A percentile compares a stretch with the other conserved stretches of the same genome.
phyloP scores from a whole-genome alignment of 2,113 vertebrate genomes.

The Edolisoma coerulescens region DNA sequence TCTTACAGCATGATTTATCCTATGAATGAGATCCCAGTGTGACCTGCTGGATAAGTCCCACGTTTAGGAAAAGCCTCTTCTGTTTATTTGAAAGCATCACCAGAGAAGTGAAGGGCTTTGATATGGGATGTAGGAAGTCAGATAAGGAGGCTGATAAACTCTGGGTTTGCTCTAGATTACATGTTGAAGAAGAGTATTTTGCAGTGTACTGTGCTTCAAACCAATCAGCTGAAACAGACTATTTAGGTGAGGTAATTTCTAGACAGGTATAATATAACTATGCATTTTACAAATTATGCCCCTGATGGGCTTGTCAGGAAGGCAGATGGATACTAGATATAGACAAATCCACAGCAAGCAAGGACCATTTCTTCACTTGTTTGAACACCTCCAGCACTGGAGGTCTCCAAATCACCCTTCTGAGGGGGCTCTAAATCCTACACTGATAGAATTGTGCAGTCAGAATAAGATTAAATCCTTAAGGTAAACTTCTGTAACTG shows the following conservation, averaged over 20 bases:
- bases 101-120: background rate
- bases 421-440: background rate
- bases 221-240: background rate
- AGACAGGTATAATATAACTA: background rate
- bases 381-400: background rate
- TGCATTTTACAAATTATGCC: background rate
- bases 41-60: background rate
- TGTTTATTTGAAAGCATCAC: background rate
- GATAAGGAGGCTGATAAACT: background rate
- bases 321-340: background rate
- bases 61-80: background rate
- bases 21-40: background rate
- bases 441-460: background rate
- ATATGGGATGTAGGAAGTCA: background rate
- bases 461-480: background rate
- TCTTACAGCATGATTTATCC: background rate
- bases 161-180: background rate
- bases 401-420: background rate
- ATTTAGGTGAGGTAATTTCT: background rate
- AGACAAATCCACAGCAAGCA: background rate
- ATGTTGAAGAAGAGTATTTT: background rate
- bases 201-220: background rate
- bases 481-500: background rate
- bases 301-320: background rate
- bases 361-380: rapidly evolving